phyloP scores from a whole-genome alignment of 2,113 vertebrate species.

The Phyllostomus hastatus region DNA sequence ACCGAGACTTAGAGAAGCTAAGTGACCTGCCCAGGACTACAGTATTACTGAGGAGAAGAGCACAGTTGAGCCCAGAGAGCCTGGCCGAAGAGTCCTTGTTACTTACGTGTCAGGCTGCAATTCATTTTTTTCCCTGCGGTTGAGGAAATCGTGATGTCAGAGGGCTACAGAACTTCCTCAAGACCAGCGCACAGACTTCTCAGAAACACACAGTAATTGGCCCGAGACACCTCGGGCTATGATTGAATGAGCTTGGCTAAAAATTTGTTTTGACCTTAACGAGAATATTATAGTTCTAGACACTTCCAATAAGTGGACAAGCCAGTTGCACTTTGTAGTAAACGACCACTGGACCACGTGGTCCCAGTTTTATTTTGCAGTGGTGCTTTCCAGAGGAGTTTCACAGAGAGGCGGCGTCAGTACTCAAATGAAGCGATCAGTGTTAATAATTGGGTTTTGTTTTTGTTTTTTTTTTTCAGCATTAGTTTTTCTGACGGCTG shows the following conservation, averaged over 20 bases:
- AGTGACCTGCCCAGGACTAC: slow-evolving; percentile 12
- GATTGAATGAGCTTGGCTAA: slow-evolving; percentile 13
- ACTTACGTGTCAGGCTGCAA: background rate
- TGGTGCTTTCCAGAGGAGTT: background rate
- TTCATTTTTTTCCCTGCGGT: background rate
- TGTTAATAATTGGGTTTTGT: background rate
- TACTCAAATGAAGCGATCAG: background rate
- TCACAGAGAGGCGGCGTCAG: background rate
- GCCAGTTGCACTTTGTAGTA: background rate
- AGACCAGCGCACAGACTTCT: background rate
- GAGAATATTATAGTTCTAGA: slow-evolving; percentile 1
- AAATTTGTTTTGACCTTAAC: slow-evolving; percentile 37
- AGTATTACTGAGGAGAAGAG: background rate
- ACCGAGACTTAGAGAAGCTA: slow-evolving; percentile 39
- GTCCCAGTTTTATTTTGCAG: slow-evolving; percentile 12
- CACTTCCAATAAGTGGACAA: background rate
- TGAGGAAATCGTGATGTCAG: background rate
- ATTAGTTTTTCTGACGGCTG: background rate
- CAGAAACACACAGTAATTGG: background rate
- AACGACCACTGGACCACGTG: background rate
- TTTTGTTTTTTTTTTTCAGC: background rate
- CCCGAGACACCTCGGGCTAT: background rate
- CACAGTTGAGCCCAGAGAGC: background rate
- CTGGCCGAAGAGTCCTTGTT: background rate
- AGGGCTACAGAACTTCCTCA: slow-evolving; percentile 21